Conservation (phyloP, 2,888 invertebrate genomes). For the Panopea generosa region DNA sequence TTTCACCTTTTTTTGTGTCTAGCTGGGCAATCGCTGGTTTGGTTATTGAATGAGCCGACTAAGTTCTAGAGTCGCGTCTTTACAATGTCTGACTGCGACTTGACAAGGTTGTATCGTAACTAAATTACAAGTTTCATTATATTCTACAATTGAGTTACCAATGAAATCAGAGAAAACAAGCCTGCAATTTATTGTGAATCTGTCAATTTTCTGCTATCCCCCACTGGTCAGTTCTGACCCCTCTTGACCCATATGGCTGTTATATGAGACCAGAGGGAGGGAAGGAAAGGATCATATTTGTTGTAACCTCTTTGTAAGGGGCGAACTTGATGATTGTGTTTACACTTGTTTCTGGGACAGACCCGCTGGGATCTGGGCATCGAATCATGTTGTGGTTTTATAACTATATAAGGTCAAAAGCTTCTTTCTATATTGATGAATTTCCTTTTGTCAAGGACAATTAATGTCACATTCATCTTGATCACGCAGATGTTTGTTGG, state of each 20-base stretch:
- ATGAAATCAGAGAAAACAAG: constrained; percentile 18
- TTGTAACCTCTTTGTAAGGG: constrained; percentile 1
- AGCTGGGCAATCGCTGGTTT: too few relatives aligned
- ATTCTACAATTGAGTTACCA: constrained; percentile 23
- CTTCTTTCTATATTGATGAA: constrained; percentile 1
- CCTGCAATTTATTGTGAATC: constrained; percentile 40
- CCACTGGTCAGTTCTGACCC: constrained; percentile 31
- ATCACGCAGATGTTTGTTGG: constrained; percentile 43
- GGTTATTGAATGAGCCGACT: too few relatives aligned
- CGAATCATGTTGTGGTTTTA: constrained; percentile 4
- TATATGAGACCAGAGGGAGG: constrained; percentile 5
- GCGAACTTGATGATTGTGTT: constrained; percentile 1
- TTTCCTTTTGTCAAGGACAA: constrained; percentile 26
- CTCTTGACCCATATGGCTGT: constrained; percentile 15
- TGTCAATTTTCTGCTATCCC: constrained; percentile 27
- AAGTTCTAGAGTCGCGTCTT: too few relatives aligned
- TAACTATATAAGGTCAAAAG: constrained; percentile 19
- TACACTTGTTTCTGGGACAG: background rate
- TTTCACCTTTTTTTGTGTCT: too few relatives aligned
- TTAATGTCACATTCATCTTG: constrained; percentile 38
- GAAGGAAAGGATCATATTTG: background rate
- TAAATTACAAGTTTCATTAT: background rate
- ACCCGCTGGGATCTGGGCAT: background rate
- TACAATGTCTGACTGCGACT: too few relatives aligned
- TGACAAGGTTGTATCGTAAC: too few relatives aligned